These are phyloP conservation scores for Hypena proboscidalis DNA, from an alignment of 2,888 invertebrate species.

Conservation along the genomic window DNA sequence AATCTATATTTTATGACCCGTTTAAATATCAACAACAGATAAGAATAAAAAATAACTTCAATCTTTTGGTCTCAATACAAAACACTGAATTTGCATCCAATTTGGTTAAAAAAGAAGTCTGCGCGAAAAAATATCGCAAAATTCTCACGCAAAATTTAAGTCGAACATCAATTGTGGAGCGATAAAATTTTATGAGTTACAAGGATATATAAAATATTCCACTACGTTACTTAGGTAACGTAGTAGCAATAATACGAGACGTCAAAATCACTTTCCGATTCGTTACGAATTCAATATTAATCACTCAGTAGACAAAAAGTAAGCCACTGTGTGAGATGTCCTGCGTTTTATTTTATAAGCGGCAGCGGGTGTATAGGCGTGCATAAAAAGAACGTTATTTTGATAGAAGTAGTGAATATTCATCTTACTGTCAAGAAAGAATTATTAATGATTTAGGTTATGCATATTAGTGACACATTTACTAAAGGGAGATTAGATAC, in stretches of 20 bases:
- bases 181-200: constrained; percentile 32
- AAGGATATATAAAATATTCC: constrained; percentile 33
- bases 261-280: constrained; percentile 73
- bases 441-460: too few species aligned
- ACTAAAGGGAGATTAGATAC: neutral
- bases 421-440: too few species aligned
- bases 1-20: neutral
- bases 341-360: constrained; percentile 31
- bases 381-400: too few species aligned
- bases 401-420: too few species aligned
- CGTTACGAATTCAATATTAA: constrained; percentile 75
- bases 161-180: constrained; percentile 32
- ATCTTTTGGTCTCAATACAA: constrained; percentile 11
- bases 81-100: constrained; percentile 19
- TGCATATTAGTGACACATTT: too few species aligned
- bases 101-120: constrained; percentile 12
- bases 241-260: constrained; percentile 59
- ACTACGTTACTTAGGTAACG: constrained; percentile 32
- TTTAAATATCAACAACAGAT: neutral
- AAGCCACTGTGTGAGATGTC: constrained; percentile 54
- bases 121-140: constrained; percentile 3
- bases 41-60: constrained; percentile 1
- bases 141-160: constrained; percentile 31
- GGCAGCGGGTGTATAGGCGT: constrained; percentile 26
- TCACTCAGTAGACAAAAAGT: constrained; percentile 53